Conservation (phyloP, 2,797 vertebrate genomes). For the Oreonectes daqikongensis region DNA sequence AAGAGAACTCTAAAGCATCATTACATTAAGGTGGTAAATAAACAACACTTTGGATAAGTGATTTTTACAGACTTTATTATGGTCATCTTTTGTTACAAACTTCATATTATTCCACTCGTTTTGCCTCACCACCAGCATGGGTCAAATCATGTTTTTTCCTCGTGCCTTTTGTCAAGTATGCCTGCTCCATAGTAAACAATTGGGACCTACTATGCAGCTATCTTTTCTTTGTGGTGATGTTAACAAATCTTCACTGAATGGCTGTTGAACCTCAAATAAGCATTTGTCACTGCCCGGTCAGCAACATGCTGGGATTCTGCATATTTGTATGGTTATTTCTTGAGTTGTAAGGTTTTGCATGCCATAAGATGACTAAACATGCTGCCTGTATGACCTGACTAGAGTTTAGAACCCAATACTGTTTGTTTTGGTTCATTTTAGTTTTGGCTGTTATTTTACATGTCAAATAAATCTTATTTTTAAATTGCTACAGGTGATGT, state of each 20-base stretch:
- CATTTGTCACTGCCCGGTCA: not conserved
- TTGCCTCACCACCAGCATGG: not conserved
- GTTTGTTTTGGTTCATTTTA: not conserved
- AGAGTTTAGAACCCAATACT: no score
- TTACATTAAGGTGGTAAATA: not conserved
- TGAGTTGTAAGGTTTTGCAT: no score
- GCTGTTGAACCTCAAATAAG: not conserved
- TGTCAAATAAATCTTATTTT: not conserved
- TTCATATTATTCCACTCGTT: no score
- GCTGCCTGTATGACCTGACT: no score
- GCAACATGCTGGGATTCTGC: not conserved
- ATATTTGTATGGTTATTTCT: not conserved
- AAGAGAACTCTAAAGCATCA: not conserved
- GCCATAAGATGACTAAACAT: no score
- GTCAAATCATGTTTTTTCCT: not conserved
- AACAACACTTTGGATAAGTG: not conserved
- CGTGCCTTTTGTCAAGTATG: not conserved
- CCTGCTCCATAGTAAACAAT: not conserved
- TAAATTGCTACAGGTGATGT: not conserved
- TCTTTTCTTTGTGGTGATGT: slow-evolving; percentile 1
- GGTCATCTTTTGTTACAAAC: not conserved
- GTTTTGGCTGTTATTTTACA: not conserved
- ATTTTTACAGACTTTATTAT: not conserved
- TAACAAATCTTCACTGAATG: not conserved
- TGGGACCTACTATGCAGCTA: slow-evolving; percentile 30